Base-by-base conservation (phyloP, 2,797 vertebrate genomes). In the Sebastes diploproa region DNA sequence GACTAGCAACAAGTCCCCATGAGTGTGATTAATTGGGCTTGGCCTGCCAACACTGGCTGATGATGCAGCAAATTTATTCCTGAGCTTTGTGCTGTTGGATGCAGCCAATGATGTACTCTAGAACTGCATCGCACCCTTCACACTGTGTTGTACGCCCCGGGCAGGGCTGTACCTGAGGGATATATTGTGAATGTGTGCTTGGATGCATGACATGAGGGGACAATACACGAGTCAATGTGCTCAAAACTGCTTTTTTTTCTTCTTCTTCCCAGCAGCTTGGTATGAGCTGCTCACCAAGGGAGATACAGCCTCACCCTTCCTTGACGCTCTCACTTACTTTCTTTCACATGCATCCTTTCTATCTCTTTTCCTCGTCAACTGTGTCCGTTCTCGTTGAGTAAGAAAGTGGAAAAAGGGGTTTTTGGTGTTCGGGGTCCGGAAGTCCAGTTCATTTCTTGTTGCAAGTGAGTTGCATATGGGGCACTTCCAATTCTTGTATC, bases 21-120 rank as follows among this genome's bases (percentile, higher is more conserved):
- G 74, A 89, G 77, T 66, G 81, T 87, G 82, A 92, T 91, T 88
- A 88, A 90, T 90, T 81, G 71, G 75, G 55, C 65, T 34, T 50
- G 54, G 82, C 25, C 61, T 86, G 74, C 85, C 76, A 84, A 63
- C 78, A 63, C 50, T 34, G 14, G 61, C 75, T 90, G 86, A 89
- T 88, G 85, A 92, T 74, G 60, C 83, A 88, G 84, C 78, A 86
- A 56, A 78, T 70, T 50, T 73, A 79, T 88, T 81, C 59, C 63
- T 8, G 18, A 38, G 76, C 77, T 78, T 66, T 75, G 23, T 79
- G 59, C 11, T 27, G 52, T 64, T 66, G 42, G 64, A 87, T 52
- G 75, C 69, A 71, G 67, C 73, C 80, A 56, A 4, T 65, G 46
- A 61, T 79, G 36, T 36, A 25, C 42, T 80, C 7, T 25, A 34